A percentile compares a stretch with the other conserved stretches of the same genome.
Conservation (phyloP, 2,888 invertebrate genomes). For the Meghimatium bilineatum region DNA sequence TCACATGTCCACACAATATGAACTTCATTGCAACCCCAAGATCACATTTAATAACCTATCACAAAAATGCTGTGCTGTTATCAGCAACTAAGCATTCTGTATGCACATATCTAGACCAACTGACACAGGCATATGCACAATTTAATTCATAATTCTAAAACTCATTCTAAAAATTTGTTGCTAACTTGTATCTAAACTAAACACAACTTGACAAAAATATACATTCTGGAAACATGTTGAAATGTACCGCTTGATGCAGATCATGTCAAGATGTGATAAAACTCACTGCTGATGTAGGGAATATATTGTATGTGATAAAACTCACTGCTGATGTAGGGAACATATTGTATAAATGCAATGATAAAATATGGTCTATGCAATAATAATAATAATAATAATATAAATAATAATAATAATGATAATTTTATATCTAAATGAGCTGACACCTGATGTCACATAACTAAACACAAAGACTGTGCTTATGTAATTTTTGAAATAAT, state of each 20-base stretch:
- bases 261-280: no score
- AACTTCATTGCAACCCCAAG: not conserved
- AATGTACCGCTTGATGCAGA: no score
- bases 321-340: no score
- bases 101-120: not conserved
- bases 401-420: not conserved
- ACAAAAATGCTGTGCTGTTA: not conserved
- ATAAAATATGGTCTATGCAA: no score
- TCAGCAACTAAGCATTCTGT: not conserved
- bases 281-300: no score
- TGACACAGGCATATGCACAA: not conserved
- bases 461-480: not conserved
- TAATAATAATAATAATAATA: not conserved
- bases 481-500: conserved; percentile 8
- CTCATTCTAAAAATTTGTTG: not conserved
- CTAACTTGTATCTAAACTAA: not conserved
- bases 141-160: not conserved
- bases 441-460: not conserved
- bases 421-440: not conserved
- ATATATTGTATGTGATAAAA: no score
- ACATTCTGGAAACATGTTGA: not conserved
- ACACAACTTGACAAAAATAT: not conserved
- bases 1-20: not conserved
- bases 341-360: no score
- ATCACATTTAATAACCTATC: not conserved